Conservation (phyloP, 1,140 invertebrate genomes). For the Conus betulinus region DNA sequence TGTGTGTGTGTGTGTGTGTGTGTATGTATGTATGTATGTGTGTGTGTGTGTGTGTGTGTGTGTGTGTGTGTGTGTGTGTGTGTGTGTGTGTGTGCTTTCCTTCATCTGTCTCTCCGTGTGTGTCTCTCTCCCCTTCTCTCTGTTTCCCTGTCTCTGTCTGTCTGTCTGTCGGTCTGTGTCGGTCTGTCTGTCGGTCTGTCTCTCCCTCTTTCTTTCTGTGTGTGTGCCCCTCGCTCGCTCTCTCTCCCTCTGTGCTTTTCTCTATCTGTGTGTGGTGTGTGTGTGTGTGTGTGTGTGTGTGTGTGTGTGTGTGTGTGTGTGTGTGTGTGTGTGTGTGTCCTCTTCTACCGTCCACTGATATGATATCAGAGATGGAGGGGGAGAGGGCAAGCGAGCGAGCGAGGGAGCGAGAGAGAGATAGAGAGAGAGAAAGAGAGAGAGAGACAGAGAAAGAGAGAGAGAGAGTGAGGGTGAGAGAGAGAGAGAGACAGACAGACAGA, state of each 20-base stretch:
- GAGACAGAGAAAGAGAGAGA: conserved; percentile 25
- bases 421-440: conserved; percentile 18
- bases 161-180: too few relatives aligned
- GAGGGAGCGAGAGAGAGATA: neutral
- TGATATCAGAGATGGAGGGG: neutral
- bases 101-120: neutral
- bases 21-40: too few relatives aligned
- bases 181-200: too few relatives aligned
- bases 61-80: conserved; percentile 8
- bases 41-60: too few relatives aligned
- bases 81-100: neutral
- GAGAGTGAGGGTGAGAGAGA: conserved; percentile 9
- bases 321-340: neutral
- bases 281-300: conserved; percentile 8
- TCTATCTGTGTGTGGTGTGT: neutral
- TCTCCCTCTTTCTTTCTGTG: neutral
- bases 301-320: neutral
- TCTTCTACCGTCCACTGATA: neutral
- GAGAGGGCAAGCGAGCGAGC: neutral
- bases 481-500: neutral
- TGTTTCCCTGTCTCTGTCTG: too few relatives aligned
- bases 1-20: too few relatives aligned
- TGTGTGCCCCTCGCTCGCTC: neutral
- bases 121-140: too few relatives aligned
- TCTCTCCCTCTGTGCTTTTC: neutral